These are phyloP conservation scores for Criorhina ranunculi DNA, from an alignment of 2,888 invertebrate species.

Conservation along the genomic window DNA sequence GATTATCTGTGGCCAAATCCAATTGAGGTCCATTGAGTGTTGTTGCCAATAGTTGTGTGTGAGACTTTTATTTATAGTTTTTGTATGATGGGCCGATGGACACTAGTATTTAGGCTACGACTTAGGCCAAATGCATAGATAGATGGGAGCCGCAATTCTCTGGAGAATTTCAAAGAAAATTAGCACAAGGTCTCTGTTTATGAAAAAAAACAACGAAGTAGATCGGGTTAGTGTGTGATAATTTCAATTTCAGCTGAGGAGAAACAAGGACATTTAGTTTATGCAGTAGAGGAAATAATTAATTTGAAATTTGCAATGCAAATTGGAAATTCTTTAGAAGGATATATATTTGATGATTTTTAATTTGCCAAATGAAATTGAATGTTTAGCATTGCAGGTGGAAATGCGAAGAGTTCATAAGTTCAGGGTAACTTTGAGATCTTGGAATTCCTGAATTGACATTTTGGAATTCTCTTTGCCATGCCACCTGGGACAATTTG, in stretches of 20 bases:
- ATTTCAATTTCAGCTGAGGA: conserved; percentile 11
- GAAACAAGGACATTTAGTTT: neutral
- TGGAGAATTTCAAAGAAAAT: conserved; percentile 13
- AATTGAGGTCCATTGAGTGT: conserved; percentile 50
- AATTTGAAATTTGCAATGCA: neutral
- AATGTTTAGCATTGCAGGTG: neutral
- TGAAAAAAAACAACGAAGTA: neutral
- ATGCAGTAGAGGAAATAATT: neutral
- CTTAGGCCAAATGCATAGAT: neutral
- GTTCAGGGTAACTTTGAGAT: too few relatives aligned
- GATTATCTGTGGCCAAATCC: conserved; percentile 61
- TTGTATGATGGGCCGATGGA: conserved; percentile 26
- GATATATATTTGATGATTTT: neutral
- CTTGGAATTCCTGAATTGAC: too few relatives aligned
- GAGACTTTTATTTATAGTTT: conserved; percentile 50
- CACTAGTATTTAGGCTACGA: conserved; percentile 13
- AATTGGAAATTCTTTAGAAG: neutral
- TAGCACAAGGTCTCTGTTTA: conserved; percentile 12
- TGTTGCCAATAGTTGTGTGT: conserved; percentile 9
- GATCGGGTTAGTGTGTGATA: conserved; percentile 9
- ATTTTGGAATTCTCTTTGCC: too few relatives aligned
- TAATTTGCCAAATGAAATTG: neutral
- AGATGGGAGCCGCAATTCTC: neutral
- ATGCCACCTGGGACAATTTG: too few relatives aligned
- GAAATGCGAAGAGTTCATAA: too few relatives aligned